Percentiles rank a stretch among this genome's conserved stretches.
Conservation (phyloP, 2,797 vertebrate species). For the Acanthornis magna region DNA sequence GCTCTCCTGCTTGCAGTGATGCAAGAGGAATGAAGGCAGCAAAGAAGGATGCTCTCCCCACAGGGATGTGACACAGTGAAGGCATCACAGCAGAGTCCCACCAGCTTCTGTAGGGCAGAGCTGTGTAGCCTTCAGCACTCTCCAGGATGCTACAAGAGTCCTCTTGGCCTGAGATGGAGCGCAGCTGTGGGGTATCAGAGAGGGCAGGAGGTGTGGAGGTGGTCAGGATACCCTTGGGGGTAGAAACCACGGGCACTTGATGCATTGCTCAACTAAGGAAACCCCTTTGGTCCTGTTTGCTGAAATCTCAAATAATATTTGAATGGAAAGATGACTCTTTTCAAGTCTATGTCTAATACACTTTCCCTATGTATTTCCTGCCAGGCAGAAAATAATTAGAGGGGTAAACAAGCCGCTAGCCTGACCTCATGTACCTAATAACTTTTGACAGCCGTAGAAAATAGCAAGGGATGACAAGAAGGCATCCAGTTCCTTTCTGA, state of each 20-base stretch:
- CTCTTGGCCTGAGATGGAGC: not conserved
- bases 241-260: not conserved
- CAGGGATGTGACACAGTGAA: not conserved
- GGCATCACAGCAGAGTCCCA: not conserved
- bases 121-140: not conserved
- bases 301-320: not conserved
- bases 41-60: not conserved
- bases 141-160: not conserved
- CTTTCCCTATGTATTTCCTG: not conserved
- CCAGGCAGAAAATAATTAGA: not conserved
- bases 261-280: not conserved
- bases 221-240: not conserved
- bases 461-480: not conserved
- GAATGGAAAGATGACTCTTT: not conserved
- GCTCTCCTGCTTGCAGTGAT: not conserved
- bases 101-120: not conserved
- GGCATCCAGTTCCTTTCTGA: not conserved
- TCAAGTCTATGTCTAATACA: not conserved
- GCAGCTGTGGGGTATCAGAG: not conserved
- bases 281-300: not conserved
- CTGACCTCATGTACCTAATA: not conserved
- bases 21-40: not conserved
- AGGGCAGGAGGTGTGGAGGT: not conserved
- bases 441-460: not conserved
- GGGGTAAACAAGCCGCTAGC: not conserved